A percentile compares a stretch with the other conserved stretches of the same genome.
phyloP scores from a whole-genome alignment of 2,888 invertebrate genomes.

The Pimpla rufipes region DNA sequence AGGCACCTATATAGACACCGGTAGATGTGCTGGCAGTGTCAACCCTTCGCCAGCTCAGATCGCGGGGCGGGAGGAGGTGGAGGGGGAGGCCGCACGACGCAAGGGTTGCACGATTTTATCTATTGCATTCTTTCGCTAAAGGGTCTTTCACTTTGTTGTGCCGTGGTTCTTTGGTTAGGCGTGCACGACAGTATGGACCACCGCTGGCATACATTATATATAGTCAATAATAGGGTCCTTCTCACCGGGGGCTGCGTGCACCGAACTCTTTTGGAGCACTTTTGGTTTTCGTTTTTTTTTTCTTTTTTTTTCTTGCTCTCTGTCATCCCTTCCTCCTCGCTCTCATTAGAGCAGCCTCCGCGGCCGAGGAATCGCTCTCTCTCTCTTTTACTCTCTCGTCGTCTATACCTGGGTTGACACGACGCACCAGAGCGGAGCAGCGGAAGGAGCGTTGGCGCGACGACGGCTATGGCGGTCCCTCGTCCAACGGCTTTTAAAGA shows the following conservation, averaged over 20 bases:
- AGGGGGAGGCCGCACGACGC: slow-evolving; percentile 25
- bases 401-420: slow-evolving; percentile 59
- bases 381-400: slow-evolving; percentile 30
- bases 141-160: slow-evolving; percentile 69
- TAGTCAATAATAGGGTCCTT: slow-evolving; percentile 49
- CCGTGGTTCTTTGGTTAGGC: slow-evolving; percentile 47
- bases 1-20: not conserved
- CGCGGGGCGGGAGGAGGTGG: slow-evolving; percentile 44
- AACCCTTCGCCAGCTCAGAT: slow-evolving; percentile 60
- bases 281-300: too few species aligned
- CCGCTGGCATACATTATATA: slow-evolving; percentile 12
- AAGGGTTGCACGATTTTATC: slow-evolving; percentile 75
- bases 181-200: slow-evolving; percentile 45
- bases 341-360: slow-evolving; percentile 38
- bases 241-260: slow-evolving; percentile 34
- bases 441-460: slow-evolving; percentile 34
- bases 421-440: slow-evolving; percentile 39
- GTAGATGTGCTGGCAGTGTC: slow-evolving; percentile 31
- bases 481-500: slow-evolving; percentile 66
- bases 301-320: slow-evolving; percentile 34
- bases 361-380: slow-evolving; percentile 42
- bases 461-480: slow-evolving; percentile 50
- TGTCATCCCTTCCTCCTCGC: slow-evolving; percentile 10
- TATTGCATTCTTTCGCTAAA: slow-evolving; percentile 76
- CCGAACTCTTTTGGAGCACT: slow-evolving; percentile 59